Percentiles rank a stretch among this genome's conserved stretches.
Evolutionary conservation across 53 echinoderm and acorn worm genomes (phyloP).

Genomic region (Patiria pectinifera): DNA sequence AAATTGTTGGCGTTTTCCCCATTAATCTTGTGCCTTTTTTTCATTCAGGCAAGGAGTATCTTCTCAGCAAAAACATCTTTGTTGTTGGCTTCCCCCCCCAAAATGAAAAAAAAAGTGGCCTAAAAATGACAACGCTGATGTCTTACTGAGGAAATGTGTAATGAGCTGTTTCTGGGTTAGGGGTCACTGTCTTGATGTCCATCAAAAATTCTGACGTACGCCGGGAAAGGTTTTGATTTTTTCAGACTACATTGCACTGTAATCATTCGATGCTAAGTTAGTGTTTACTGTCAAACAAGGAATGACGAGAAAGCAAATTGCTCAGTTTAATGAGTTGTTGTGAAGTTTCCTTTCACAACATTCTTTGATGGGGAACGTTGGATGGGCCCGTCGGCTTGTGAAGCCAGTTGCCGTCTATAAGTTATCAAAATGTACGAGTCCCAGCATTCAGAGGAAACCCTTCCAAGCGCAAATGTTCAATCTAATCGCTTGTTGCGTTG

Average conservation of each 20-base stretch:
- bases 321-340: no score
- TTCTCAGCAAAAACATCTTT: neutral
- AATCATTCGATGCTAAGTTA: no score
- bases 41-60: constrained; percentile 29
- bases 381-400: no score
- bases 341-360: no score
- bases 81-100: neutral
- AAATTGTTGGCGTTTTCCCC: neutral
- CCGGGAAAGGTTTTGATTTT: no score
- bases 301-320: no score
- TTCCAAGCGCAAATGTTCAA: neutral
- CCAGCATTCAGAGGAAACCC: neutral
- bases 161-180: constrained; percentile 33
- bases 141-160: constrained; percentile 1
- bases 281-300: no score
- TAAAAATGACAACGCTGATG: neutral
- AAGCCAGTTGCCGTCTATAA: no score
- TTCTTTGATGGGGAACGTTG: no score
- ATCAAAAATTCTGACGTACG: neutral
- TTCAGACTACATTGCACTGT: neutral
- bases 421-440: no score
- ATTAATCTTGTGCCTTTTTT: constrained; percentile 31
- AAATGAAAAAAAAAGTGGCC: neutral
- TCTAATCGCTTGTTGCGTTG: neutral
- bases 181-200: constrained; percentile 27